These are phyloP conservation scores for Mellivora capensis DNA, from an alignment of 2,113 vertebrate genomes.

Conservation along the genomic window DNA sequence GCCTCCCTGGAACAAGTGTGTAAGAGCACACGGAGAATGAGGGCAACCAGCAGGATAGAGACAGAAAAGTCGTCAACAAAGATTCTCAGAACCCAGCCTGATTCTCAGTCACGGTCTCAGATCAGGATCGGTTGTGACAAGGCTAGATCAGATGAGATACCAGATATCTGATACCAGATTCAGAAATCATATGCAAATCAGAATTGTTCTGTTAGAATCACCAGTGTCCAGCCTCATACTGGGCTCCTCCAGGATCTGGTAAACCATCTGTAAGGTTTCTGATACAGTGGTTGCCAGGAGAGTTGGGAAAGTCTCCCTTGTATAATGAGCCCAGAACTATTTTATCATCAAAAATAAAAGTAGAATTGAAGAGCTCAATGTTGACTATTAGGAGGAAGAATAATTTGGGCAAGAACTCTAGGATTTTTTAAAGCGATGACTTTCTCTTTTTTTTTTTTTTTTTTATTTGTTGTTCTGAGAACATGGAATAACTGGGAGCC, in stretches of 20 bases:
- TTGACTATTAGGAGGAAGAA: not conserved
- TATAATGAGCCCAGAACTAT: not conserved
- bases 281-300: not conserved
- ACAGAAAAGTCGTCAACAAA: not conserved
- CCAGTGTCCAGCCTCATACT: not conserved
- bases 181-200: not conserved
- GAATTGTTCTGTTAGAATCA: not conserved
- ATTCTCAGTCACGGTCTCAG: not conserved
- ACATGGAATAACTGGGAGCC: not conserved
- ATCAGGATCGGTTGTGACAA: not conserved
- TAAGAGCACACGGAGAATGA: not conserved
- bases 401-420: not conserved
- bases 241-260: not conserved
- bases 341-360: constrained; percentile 16
- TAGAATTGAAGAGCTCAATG: not conserved
- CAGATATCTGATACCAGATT: not conserved
- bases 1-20: not conserved
- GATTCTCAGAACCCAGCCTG: not conserved
- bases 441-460: constrained; percentile 33
- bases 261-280: not conserved
- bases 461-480: constrained; percentile 39
- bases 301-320: not conserved
- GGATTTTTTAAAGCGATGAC: not conserved
- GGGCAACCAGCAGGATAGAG: not conserved
- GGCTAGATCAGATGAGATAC: not conserved